Evolutionary conservation across 2,888 invertebrate genomes (phyloP), one percentile per base, ranked within the genome.

Genomic region (Diplazon laetatorius): DNA sequence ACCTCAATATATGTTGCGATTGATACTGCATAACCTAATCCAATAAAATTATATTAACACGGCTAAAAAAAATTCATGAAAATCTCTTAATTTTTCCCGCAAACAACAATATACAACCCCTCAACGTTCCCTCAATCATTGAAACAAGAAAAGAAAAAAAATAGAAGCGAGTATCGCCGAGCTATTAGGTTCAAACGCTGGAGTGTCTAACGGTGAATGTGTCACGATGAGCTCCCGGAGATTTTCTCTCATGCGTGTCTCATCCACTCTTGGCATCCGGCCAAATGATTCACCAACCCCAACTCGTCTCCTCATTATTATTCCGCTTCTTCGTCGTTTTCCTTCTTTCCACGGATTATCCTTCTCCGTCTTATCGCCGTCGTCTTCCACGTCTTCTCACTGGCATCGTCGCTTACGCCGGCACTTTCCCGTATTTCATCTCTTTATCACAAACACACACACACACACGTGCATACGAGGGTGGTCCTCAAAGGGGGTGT

Each of bases 271-370:
- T 75, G 78, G 78, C 74, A 44, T 37, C 60, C 14, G 39, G 74
- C 78, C 78, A 78, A 78, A 78, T 78, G 78, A 78, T 78, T 78
- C 78, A 78, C 66, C 75, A 57, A 10, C 44, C 18, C n/a, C 48
- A 37, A 55, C 60, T 78, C 66, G 42, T 59, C 71, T 35, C 59
- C 16, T 59, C 30, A 16, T 59, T 65, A 35, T 37, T 44, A 55
- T 37, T 66, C 68, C 18, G 20, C 46, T 42, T 69, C 25, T 48
- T 59, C 44, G 18, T n/a, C 57, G 37, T 9, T 52, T 46, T 22
- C 59, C 59, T 12, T 35, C 25, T 37, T 30, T 48, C 65, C 42
- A 16, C 22, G 18, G 42, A 35, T 57, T 42, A n/a, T n/a, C n/a
- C 72, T n/a, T 59, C 72, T 20, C 9, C 66, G 18, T 65, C 70